These are phyloP conservation scores for Lampropteryx suffumata DNA, from an alignment of 2,888 invertebrate species.

Conservation along the genomic window DNA sequence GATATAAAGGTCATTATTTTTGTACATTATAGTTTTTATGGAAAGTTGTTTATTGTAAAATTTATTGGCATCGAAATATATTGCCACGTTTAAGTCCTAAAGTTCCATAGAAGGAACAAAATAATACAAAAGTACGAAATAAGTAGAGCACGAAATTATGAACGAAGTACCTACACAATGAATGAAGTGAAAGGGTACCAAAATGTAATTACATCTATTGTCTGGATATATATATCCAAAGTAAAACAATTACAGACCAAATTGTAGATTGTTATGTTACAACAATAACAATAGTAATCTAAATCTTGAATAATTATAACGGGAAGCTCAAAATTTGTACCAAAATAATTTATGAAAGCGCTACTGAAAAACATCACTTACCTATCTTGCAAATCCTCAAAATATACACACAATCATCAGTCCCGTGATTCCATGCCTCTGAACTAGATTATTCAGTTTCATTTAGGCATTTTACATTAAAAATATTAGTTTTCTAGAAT, in stretches of 20 bases:
- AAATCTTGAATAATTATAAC: conserved; percentile 31
- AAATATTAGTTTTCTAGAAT: conserved; percentile 51
- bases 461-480: conserved; percentile 49
- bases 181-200: conserved; percentile 80
- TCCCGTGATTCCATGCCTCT: conserved; percentile 65
- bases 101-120: conserved; percentile 32
- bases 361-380: conserved; percentile 54
- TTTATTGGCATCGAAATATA: background rate
- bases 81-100: conserved; percentile 29
- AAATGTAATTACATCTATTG: conserved; percentile 52
- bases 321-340: conserved; percentile 38
- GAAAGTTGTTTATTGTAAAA: background rate
- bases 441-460: conserved; percentile 38
- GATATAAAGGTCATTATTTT: conserved; percentile 5
- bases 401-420: conserved; percentile 53
- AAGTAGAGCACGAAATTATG: conserved; percentile 81
- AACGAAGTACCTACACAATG: conserved; percentile 65
- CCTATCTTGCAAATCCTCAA: conserved; percentile 61
- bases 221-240: conserved; percentile 34
- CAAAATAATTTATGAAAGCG: conserved; percentile 49
- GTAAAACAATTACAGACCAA: conserved; percentile 16
- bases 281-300: conserved; percentile 1
- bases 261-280: background rate
- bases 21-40: no score
- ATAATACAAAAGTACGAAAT: conserved; percentile 56